Conservation (phyloP, 2,113 vertebrate species). For the Gorsachius goisagi region DNA sequence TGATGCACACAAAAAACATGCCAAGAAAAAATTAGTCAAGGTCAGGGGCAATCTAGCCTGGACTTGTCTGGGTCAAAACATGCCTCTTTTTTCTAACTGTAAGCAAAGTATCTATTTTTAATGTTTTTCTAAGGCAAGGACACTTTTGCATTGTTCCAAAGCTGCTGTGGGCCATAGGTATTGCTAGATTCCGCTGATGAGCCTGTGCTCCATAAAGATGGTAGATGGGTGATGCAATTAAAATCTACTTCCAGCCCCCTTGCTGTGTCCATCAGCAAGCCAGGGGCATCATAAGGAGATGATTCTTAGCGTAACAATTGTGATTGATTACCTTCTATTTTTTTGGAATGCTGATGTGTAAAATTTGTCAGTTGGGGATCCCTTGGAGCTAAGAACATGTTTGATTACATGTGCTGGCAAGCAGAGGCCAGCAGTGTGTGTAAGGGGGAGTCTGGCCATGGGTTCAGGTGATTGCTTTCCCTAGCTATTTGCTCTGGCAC, state of each 20-base stretch:
- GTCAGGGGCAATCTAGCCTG: constrained; percentile 15
- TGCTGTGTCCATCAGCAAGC: background rate
- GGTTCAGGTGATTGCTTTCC: background rate
- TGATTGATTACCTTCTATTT: background rate
- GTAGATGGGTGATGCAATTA: background rate
- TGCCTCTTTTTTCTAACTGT: background rate
- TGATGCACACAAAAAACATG: background rate
- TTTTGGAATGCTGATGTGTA: background rate
- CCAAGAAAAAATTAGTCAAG: constrained; percentile 36
- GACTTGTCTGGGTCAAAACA: constrained; percentile 38
- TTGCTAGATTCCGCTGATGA: background rate
- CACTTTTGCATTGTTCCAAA: background rate
- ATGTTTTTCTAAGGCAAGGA: background rate
- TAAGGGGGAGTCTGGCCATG: background rate
- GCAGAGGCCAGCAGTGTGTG: background rate
- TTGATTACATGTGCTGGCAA: background rate
- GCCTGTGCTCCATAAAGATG: background rate
- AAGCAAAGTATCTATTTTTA: background rate
- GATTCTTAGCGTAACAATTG: background rate
- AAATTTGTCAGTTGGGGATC: background rate
- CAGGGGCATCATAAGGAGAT: background rate
- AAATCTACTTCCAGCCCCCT: background rate
- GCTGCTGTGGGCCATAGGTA: background rate
- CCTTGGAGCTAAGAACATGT: background rate
- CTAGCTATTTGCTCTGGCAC: background rate